phyloP scores from a whole-genome alignment of 2,888 invertebrate species.

The Chymomyza procnemis region DNA sequence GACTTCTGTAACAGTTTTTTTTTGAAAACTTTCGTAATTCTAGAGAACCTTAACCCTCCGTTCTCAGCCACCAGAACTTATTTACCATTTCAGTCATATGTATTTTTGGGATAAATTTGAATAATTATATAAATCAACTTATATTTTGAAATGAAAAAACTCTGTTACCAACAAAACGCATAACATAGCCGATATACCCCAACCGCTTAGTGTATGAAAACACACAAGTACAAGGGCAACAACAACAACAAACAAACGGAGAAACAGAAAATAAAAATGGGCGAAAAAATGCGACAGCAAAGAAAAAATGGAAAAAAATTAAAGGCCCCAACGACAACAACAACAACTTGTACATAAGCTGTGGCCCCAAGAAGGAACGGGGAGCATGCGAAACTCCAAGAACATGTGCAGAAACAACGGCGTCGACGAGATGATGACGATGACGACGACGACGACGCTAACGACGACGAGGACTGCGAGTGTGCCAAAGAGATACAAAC shows the following conservation, averaged over 20 bases:
- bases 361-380: conserved; percentile 24
- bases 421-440: conserved; percentile 25
- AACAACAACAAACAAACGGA: conserved; percentile 69
- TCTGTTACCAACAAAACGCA: too few relatives aligned
- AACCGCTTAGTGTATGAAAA: conserved; percentile 20
- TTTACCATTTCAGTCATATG: too few relatives aligned
- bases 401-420: conserved; percentile 72
- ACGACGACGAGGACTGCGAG: conserved; percentile 28
- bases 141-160: too few relatives aligned
- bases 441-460: conserved; percentile 26
- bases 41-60: too few relatives aligned
- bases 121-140: too few relatives aligned
- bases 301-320: conserved; percentile 24
- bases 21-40: too few relatives aligned
- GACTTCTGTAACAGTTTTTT: too few relatives aligned
- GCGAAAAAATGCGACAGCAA: conserved; percentile 41
- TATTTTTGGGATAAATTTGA: too few relatives aligned
- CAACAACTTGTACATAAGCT: neutral
- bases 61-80: too few relatives aligned
- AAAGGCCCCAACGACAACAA: neutral
- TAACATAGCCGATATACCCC: too few relatives aligned
- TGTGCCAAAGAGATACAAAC: conserved; percentile 68
- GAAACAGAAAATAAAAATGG: conserved; percentile 68
- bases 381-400: conserved; percentile 58
- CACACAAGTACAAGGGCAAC: conserved; percentile 24